phyloP scores from a whole-genome alignment of 2,888 invertebrate species.

The Ceraclea dissimilis region DNA sequence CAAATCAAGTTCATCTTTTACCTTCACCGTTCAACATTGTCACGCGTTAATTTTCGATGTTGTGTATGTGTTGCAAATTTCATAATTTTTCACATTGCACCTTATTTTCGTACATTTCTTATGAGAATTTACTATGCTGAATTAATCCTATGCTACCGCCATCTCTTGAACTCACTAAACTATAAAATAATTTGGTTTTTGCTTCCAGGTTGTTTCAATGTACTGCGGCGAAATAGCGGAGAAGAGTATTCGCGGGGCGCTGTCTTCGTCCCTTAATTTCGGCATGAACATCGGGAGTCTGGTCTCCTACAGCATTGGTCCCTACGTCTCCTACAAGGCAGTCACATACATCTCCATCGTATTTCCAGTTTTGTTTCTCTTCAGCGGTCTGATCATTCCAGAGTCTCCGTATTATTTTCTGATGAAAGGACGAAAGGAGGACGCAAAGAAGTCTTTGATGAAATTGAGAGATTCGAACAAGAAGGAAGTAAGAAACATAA shows the following conservation, averaged over 20 bases:
- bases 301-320: conserved; percentile 34
- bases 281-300: conserved; percentile 39
- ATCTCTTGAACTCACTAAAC: no score
- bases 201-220: conserved; percentile 38
- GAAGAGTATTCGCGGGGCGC: conserved; percentile 46
- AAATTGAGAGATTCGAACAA: conserved; percentile 39
- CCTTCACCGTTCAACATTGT: no score
- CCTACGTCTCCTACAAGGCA: conserved; percentile 40
- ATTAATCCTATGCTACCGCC: no score
- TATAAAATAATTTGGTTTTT: no score
- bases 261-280: conserved; percentile 47
- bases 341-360: conserved; percentile 42
- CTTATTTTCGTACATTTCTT: no score
- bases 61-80: no score
- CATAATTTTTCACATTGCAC: no score
- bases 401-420: conserved; percentile 51
- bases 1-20: no score
- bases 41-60: no score
- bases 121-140: no score
- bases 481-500: conserved; percentile 28
- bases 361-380: conserved; percentile 40
- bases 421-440: conserved; percentile 35
- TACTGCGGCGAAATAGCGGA: conserved; percentile 55
- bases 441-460: conserved; percentile 41
- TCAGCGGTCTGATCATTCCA: conserved; percentile 46